Conservation (phyloP, 2,797 vertebrate species). For the Galagoides demidoff region DNA sequence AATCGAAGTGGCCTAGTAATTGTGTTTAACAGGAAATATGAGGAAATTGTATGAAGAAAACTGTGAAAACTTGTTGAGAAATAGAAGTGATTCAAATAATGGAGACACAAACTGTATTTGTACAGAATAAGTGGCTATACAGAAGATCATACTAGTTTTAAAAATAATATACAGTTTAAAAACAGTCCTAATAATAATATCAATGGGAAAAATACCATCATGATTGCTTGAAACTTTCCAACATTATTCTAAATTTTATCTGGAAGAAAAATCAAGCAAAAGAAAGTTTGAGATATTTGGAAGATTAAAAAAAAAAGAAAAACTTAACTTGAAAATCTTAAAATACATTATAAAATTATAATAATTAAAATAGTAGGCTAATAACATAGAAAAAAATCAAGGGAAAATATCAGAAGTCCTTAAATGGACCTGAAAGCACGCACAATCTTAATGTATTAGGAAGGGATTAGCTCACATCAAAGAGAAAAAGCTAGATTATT, state of each 20-base stretch:
- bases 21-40: not conserved
- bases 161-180: not conserved
- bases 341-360: not conserved
- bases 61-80: not conserved
- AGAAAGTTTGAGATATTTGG: not conserved
- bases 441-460: constrained; percentile 7
- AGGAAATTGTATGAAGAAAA: not conserved
- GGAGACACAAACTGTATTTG: not conserved
- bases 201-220: not conserved
- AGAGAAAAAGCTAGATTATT: not conserved
- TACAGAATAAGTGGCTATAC: not conserved
- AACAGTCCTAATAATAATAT: not conserved
- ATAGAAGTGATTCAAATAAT: not conserved
- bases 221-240: constrained; percentile 16
- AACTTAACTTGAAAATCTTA: not conserved
- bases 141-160: not conserved
- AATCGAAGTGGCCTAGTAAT: not conserved
- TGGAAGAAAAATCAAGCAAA: constrained; percentile 42
- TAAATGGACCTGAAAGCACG: not conserved
- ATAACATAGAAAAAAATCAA: constrained; percentile 22
- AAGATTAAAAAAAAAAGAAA: not conserved
- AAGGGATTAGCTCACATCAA: not conserved
- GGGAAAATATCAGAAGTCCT: not conserved
- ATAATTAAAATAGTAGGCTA: constrained; percentile 31
- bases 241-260: constrained; percentile 25